phyloP scores from a whole-genome alignment of 2,113 vertebrate genomes.

The Arvicanthis niloticus region DNA sequence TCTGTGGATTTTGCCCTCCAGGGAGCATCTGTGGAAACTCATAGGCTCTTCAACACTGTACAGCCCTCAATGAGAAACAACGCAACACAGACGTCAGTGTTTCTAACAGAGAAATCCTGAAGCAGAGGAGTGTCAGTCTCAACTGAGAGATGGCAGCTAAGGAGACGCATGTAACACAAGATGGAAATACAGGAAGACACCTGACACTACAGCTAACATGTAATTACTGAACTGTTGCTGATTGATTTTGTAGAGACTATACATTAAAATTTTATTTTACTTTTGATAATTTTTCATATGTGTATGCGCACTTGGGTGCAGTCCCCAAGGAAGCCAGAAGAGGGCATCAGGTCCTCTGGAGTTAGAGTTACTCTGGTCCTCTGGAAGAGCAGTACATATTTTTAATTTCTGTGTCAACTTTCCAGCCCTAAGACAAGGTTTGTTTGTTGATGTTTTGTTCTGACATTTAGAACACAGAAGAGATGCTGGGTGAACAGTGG shows the following conservation, averaged over 20 bases:
- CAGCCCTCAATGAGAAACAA: background rate
- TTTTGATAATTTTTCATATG: background rate
- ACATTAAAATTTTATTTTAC: background rate
- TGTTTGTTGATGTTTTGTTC: background rate
- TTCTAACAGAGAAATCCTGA: background rate
- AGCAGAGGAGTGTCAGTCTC: background rate
- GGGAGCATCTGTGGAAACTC: background rate
- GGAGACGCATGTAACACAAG: background rate
- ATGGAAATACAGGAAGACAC: background rate
- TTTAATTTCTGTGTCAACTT: background rate
- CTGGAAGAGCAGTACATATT: background rate
- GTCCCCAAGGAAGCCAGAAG: background rate
- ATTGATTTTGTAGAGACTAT: background rate
- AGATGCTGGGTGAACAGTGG: background rate
- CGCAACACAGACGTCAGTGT: background rate
- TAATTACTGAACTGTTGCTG: background rate
- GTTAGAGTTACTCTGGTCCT: background rate
- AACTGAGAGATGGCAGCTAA: background rate
- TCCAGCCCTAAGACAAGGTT: background rate
- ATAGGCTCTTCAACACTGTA: background rate
- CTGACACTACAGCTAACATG: background rate
- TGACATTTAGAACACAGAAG: constrained; percentile 15
- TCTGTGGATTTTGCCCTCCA: background rate
- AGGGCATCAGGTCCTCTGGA: background rate
- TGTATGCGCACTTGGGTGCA: background rate